Evolutionary conservation across 1,140 invertebrate species (phyloP).

Genomic region (Marisa cornuarietis): DNA sequence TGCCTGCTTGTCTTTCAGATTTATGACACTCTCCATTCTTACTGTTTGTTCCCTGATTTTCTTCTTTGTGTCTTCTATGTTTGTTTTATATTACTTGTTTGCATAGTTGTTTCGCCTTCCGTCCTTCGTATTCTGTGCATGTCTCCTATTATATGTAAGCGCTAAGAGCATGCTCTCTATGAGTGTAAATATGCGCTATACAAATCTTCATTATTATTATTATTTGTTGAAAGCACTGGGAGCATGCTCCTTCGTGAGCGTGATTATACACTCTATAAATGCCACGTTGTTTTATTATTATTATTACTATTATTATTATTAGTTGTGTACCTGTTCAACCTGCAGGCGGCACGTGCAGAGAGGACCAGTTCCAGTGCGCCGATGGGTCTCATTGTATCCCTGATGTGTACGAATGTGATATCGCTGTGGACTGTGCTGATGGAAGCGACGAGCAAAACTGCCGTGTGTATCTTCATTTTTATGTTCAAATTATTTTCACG

Average conservation of each 20-base stretch:
- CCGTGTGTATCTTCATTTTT: neutral
- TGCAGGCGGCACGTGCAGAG: conserved; percentile 1
- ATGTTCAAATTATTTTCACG: no score
- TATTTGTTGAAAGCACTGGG: neutral
- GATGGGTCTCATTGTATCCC: conserved; percentile 12
- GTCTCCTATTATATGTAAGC: neutral
- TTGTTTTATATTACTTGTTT: no score
- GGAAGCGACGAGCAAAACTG: neutral
- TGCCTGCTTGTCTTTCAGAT: no score
- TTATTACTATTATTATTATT: neutral
- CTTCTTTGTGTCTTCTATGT: no score
- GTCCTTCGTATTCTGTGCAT: no score
- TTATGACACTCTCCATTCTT: no score
- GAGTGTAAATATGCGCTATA: no score
- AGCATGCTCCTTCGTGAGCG: no score
- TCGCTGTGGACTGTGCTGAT: neutral
- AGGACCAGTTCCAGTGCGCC: conserved; percentile 13
- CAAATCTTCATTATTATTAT: neutral
- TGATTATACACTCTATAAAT: neutral
- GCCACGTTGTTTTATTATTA: neutral
- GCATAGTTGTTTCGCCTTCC: no score
- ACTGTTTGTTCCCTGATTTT: no score
- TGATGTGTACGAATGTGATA: conserved; percentile 5
- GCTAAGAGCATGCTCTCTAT: no score
- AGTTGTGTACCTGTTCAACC: neutral